These are phyloP conservation scores for Drosophila baimaii DNA, from an alignment of 1,140 invertebrate genomes.

Conservation along the genomic window DNA sequence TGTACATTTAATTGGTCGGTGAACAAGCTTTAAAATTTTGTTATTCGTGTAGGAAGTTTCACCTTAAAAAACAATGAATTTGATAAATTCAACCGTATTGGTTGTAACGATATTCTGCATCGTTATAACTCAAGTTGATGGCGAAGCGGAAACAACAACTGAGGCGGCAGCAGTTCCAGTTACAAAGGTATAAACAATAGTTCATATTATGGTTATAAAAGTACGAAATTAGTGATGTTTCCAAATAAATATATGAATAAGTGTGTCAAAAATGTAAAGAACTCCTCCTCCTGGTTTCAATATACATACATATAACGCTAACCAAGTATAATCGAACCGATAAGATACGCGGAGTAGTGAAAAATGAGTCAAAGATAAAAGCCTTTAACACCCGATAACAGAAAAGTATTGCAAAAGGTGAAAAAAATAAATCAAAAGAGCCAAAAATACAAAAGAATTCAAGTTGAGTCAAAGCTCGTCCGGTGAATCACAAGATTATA, in stretches of 20 bases:
- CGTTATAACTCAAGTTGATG: neutral
- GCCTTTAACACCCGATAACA: conserved; percentile 16
- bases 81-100: neutral
- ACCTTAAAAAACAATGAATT: conserved; percentile 9
- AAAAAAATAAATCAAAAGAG: neutral
- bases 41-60: no score
- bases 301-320: neutral
- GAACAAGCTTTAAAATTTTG: conserved; percentile 16
- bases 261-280: neutral
- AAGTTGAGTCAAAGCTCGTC: conserved; percentile 1
- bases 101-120: conserved; percentile 8
- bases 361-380: conserved; percentile 21
- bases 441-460: neutral
- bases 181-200: conserved; percentile 17
- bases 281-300: neutral
- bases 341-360: conserved; percentile 9
- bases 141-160: conserved; percentile 12
- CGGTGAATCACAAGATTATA: neutral
- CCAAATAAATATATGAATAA: neutral
- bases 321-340: conserved; percentile 18
- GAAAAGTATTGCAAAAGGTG: neutral
- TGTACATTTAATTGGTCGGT: conserved; percentile 33
- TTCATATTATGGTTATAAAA: neutral
- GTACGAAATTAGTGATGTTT: neutral
- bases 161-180: neutral